Conservation (phyloP, 2,113 vertebrate genomes). For the Hypomesus transpacificus region DNA sequence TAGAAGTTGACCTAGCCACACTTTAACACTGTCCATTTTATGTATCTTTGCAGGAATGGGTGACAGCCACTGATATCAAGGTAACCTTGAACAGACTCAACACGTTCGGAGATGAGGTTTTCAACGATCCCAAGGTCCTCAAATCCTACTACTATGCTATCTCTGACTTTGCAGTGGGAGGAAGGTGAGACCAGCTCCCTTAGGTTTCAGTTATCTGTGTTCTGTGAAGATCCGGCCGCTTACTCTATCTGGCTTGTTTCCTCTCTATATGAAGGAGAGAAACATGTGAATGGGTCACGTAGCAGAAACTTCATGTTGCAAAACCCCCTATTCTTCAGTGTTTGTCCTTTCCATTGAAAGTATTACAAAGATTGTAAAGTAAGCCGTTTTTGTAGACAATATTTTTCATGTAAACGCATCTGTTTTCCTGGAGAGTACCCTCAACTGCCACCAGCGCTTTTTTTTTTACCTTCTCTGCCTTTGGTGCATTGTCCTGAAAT, state of each 20-base stretch:
- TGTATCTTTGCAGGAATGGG: conserved; percentile 83
- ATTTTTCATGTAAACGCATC: too few relatives aligned
- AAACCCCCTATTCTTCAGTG: too few relatives aligned
- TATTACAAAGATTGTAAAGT: too few relatives aligned
- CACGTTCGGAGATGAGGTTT: conserved; percentile 97
- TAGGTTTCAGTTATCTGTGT: background rate
- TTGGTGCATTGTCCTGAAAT: too few relatives aligned
- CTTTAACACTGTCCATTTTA: conserved; percentile 4
- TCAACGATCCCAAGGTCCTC: conserved; percentile 97
- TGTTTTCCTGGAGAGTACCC: too few relatives aligned
- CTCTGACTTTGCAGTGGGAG: conserved; percentile 97
- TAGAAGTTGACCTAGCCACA: background rate
- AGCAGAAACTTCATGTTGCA: too few relatives aligned
- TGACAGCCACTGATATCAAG: conserved; percentile 94
- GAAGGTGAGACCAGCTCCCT: conserved; percentile 77
- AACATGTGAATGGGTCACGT: too few relatives aligned
- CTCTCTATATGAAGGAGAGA: background rate
- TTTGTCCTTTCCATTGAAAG: too few relatives aligned
- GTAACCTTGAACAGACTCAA: conserved; percentile 96
- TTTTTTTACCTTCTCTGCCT: too few relatives aligned
- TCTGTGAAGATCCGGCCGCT: background rate
- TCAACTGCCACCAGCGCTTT: too few relatives aligned
- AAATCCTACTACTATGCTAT: conserved; percentile 99
- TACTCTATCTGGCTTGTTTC: background rate
- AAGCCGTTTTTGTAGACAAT: too few relatives aligned